Conservation (phyloP, 2,797 vertebrate species). For the Microchirus variegatus region DNA sequence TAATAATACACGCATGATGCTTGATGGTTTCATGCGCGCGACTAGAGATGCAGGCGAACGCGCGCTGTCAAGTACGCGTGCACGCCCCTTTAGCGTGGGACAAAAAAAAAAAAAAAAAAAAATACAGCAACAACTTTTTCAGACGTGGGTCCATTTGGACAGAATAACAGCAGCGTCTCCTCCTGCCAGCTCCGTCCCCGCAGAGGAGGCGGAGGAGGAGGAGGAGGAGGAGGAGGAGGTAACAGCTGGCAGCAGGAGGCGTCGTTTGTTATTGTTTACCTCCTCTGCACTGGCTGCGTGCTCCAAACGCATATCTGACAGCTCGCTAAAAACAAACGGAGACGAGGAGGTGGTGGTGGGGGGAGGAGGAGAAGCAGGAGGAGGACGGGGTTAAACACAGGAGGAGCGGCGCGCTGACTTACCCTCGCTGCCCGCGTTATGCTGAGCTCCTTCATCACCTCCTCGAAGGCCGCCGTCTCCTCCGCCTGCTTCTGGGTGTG, state of each 20-base stretch:
- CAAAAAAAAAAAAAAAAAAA: conserved; percentile 46
- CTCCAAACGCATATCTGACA: conserved; percentile 63
- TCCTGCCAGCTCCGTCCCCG: conserved; percentile 5
- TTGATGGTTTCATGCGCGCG: not conserved
- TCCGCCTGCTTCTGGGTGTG: conserved; percentile 93
- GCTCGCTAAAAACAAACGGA: conserved; percentile 57
- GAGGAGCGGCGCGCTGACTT: conserved; percentile 51
- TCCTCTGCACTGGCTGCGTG: conserved; percentile 51
- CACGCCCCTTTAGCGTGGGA: conserved; percentile 63
- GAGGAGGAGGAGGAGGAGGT: not conserved
- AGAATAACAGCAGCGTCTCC: not conserved
- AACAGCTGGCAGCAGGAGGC: conserved; percentile 46
- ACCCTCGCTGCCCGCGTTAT: conserved; percentile 90
- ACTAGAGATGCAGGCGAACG: conserved; percentile 24
- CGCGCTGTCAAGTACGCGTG: conserved; percentile 64
- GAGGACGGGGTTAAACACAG: not conserved
- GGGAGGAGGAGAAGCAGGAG: not conserved
- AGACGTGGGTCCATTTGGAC: conserved; percentile 15
- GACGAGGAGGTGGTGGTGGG: not conserved
- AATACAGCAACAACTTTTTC: conserved; percentile 55
- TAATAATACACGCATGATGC: not conserved
- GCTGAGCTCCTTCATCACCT: conserved; percentile 94
- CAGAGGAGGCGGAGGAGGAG: not conserved
- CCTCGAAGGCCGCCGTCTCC: conserved; percentile 93
- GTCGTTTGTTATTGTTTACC: conserved; percentile 85